Evolutionary conservation across 1,140 invertebrate genomes (phyloP), one percentile per base, ranked within the genome.

Genomic region (Heliconius hermathena): DNA sequence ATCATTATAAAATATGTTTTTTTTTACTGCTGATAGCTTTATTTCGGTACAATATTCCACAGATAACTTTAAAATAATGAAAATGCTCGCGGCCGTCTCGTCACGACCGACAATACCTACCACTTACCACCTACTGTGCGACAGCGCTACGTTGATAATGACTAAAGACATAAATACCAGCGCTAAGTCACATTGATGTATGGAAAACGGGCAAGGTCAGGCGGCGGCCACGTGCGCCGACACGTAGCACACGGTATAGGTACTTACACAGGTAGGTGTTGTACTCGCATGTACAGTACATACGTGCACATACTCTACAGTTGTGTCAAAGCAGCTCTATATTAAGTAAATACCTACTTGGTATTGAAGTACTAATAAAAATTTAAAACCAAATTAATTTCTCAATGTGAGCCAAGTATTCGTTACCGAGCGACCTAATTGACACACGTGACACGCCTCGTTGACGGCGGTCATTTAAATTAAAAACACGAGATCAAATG

Each of bases 371-470:
- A 18, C 8, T 2, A 57, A 57, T 57, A 9, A 22, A 57, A 57
- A 22, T 57, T 57, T 22, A 57, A 57, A 57, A n/a, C 54, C n/a
- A 57, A n/a, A 57, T 57, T 57, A 57, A 57, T 57, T 57, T 57
- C 54, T n/a, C n/a, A 57, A 57, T 22, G 18, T n/a, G 8, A 8
- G 22, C 54, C 54, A 57, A 57, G 54, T 57, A 57, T 57, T 57
- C 8, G 54, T 57, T 57, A 57, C 54, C 54, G 54, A 20, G 54
- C n/a, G 54, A 57, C 54, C 54, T 22, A 4, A n/a, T 57, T 57
- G 6, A 57, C 54, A 22, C 54, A 57, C 54, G 41, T 46, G 41
- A 33, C 33, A 33, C 33, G 16, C 16, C 49, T 52, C 49, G 49
- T 18, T 52, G 49, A 57, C n/a, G 6, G 54, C 54, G n/a, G 5